Conservation (phyloP, 2,888 invertebrate genomes). For the Ramazzottius varieornatus region DNA sequence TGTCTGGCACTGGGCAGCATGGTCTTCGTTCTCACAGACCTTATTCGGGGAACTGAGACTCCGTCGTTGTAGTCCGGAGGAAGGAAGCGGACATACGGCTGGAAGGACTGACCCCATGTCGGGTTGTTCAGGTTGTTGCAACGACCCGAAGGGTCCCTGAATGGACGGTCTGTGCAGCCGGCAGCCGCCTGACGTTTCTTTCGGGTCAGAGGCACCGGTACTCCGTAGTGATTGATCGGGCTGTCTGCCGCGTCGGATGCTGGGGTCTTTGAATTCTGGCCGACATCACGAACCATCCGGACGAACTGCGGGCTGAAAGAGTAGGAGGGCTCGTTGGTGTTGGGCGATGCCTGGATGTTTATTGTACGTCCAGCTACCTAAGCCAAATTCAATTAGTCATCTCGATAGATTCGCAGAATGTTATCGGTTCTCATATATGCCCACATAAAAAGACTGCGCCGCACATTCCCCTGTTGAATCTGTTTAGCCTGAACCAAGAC, state of each 20-base stretch:
- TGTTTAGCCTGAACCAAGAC: too few relatives aligned
- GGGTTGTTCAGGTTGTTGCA: slow-evolving; percentile 1
- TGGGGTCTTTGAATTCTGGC: background rate
- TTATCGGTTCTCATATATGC: too few relatives aligned
- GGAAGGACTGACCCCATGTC: slow-evolving; percentile 2
- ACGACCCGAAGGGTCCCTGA: background rate
- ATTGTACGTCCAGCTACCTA: background rate
- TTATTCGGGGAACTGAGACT: background rate
- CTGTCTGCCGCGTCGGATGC: background rate
- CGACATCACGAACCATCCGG: background rate
- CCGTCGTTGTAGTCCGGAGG: slow-evolving; percentile 18
- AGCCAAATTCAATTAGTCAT: too few relatives aligned
- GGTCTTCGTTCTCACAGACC: background rate
- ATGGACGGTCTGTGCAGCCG: background rate
- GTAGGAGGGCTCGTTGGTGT: background rate
- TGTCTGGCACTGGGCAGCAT: background rate
- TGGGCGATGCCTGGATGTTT: background rate
- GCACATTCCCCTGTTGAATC: too few relatives aligned
- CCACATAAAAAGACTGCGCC: too few relatives aligned
- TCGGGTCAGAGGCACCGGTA: background rate
- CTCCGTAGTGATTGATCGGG: background rate
- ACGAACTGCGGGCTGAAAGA: background rate
- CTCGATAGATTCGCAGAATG: too few relatives aligned
- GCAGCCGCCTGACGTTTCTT: background rate
- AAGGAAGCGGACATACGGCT: slow-evolving; percentile 11